Evolutionary conservation across 2,797 vertebrate genomes (phyloP), one percentile per base, ranked within the genome.

Genomic region (Pseudopleuronectes americanus): DNA sequence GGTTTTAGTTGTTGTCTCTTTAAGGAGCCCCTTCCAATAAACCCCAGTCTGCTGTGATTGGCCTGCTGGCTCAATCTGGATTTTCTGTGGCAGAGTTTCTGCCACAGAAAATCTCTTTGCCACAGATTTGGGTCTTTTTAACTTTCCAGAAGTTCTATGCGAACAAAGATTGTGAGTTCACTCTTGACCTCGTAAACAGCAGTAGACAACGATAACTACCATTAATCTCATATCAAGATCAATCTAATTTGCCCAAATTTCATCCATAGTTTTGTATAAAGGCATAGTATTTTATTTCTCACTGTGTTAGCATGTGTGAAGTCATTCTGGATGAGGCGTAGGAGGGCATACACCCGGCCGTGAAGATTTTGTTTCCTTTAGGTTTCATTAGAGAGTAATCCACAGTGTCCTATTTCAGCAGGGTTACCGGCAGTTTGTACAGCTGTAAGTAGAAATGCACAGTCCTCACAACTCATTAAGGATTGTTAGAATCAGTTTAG

Each of bases 361-460:
- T 86, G 76, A 90, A 85, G 81, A 84, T 90, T 89, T 86, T 88
- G 81, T 84, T 88, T 89, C 84, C 81, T 76, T 79, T 45, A 76
- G 64, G 68, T 56, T 77, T 86, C 56, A 45, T 71, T 74, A 49
- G 52, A 88, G 89, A 90, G 89, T 85, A 90, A 83, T 85, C 81
- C 74, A 62, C 81, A 31, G 73, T 71, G 70, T 74, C 62, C 58
- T 80, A 76, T 86, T 89, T 71, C 21, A 73, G 51, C 61, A 80
- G 78, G 84, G 84, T 88, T 91, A 88, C 89, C 86, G 89, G 83
- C 79, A 89, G 88, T 91, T 90, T 90, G 80, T 84, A 84, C 86
- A 84, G 80, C 82, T 93, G 85, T 66, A 59, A 90, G 74, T 91
- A 75, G 76, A 93, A 90, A 87, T 83, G 47, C 66, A 63, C 71